Base-by-base conservation (phyloP, 2,797 vertebrate genomes). In the Pristis pectinata region DNA sequence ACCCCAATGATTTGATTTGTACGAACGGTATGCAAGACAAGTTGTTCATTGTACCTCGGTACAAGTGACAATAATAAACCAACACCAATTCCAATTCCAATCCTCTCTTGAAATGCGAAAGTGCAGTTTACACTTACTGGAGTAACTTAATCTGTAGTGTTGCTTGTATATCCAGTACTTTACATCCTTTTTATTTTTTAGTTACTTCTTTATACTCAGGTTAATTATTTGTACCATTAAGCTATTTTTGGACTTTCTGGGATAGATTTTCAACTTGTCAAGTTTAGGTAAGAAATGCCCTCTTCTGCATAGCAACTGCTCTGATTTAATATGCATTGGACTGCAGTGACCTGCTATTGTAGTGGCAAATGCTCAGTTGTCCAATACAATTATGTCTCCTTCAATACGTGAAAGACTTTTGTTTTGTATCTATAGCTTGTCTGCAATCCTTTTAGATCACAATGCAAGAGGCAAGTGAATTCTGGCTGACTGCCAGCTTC, bases 141-240 rank as follows among this genome's bases (percentile, higher is more conserved):
- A 59, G 8, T n/a, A 64, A 64, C 8, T 64, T 64, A 37, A 37
- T 37, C 61, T 19, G 34, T 19, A 7, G 34, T 56, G 49, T 85
- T 27, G 30, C 11, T 34, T 59, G 24, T 37, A 8, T 10, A 19
- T 64, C 37, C 41, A 37, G 2, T 17, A 22, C 64, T 64, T 64
- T 64, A 9, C 15, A 11, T 37, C 34, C 7, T 91, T 89, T 30
- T 37, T 22, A n/a, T 64, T 30, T 30, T 56, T 85, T 85, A 10
- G 24, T 9, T 8, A 53, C 15, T 11, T 87, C 9, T 59, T 59
- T n/a, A 56, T 30, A 53, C 15, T 6, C 1, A 41, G 0, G 7
- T 64, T n/a, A 37, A 91, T 91, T 91, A 91, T 64, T 91, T 91
- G 6, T 22, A n/a, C n/a, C 34, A 64, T 91, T 91, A 37, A 64